These are phyloP conservation scores for Indicator maculatus DNA, from an alignment of 2,113 vertebrate genomes.

Conservation along the genomic window DNA sequence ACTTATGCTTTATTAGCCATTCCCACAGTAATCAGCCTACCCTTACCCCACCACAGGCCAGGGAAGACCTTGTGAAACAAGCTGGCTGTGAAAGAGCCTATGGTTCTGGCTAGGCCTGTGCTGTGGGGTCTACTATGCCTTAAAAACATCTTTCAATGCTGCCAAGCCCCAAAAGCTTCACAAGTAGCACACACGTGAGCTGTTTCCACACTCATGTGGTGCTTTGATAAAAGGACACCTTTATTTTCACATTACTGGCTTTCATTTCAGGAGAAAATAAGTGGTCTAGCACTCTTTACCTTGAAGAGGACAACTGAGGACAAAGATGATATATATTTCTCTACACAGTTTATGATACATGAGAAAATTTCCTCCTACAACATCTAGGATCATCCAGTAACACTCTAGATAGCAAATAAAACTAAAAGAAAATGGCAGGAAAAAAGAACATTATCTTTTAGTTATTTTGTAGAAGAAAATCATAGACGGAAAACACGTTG, in stretches of 20 bases:
- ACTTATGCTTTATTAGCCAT: accelerated
- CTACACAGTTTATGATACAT: background rate
- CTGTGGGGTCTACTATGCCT: background rate
- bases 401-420: background rate
- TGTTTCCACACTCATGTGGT: background rate
- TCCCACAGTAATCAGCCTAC: background rate
- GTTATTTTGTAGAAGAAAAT: background rate
- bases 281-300: background rate
- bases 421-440: background rate
- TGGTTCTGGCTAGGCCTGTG: background rate
- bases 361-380: background rate
- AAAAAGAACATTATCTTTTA: background rate
- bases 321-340: background rate
- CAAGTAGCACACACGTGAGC: background rate
- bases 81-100: background rate
- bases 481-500: background rate
- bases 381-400: background rate
- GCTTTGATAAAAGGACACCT: background rate
- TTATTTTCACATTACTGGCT: background rate
- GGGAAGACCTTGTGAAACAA: background rate
- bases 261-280: background rate
- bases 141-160: background rate
- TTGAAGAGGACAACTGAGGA: background rate
- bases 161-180: background rate
- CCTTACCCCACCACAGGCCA: background rate